Evolutionary conservation across 1,140 invertebrate species (phyloP).

Genomic region (Trachymyrmex septentrionalis): DNA sequence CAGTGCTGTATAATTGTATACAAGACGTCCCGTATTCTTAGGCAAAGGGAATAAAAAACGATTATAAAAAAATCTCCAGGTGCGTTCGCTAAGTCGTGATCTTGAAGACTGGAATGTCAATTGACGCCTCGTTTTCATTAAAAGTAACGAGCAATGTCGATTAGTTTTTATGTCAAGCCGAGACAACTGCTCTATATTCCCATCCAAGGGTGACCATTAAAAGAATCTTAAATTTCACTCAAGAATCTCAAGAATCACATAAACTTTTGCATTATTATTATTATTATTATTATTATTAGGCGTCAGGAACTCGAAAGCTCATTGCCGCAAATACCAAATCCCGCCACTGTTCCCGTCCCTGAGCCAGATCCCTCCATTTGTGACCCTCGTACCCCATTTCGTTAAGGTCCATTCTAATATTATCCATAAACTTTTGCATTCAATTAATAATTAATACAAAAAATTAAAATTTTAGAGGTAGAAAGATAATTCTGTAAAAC

Average conservation of each 20-base stretch:
- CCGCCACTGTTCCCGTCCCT: too few relatives aligned
- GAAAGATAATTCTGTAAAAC: neutral
- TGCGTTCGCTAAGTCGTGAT: conserved; percentile 15
- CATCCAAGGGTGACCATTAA: conserved; percentile 73
- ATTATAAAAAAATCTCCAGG: neutral
- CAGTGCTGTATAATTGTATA: neutral
- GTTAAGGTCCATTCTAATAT: too few relatives aligned
- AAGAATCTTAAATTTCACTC: conserved; percentile 52
- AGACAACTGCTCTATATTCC: conserved; percentile 75
- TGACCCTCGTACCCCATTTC: too few relatives aligned
- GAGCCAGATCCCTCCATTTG: too few relatives aligned
- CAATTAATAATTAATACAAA: neutral
- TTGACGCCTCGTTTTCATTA: conserved; percentile 9
- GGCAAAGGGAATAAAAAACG: neutral
- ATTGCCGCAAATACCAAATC: too few relatives aligned
- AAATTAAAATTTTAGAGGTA: neutral
- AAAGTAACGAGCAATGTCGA: conserved; percentile 14
- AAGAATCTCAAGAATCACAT: neutral
- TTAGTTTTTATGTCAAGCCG: conserved; percentile 12
- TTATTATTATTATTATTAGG: too few relatives aligned
- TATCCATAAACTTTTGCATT: neutral
- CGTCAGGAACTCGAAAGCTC: too few relatives aligned
- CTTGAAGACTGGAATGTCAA: conserved; percentile 25
- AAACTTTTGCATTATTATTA: neutral
- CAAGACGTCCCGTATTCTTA: neutral